A percentile compares a stretch with the other conserved stretches of the same genome.
phyloP scores from a whole-genome alignment of 2,888 invertebrate genomes.

The Lycophotia porphyrea region DNA sequence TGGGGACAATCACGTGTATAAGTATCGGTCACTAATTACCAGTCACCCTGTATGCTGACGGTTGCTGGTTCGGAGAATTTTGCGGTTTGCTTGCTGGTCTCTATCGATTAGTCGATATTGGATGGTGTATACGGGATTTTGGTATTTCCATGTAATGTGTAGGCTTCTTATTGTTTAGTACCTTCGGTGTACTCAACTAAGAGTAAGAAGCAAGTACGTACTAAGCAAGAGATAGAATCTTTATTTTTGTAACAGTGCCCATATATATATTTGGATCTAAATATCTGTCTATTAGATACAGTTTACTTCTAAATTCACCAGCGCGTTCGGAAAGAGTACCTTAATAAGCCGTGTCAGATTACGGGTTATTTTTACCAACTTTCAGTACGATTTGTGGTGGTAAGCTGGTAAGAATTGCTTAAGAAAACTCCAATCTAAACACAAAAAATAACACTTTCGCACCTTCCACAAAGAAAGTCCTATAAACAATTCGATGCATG shows the following conservation, averaged over 20 bases:
- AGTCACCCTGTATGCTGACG: too few relatives aligned
- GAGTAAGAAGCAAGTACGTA: too few relatives aligned
- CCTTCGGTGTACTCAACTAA: too few relatives aligned
- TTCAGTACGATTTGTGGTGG: background rate
- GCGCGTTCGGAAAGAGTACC: background rate
- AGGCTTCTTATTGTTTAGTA: too few relatives aligned
- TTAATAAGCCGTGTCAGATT: background rate
- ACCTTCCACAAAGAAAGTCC: conserved; percentile 1
- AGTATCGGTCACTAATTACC: too few relatives aligned
- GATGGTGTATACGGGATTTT: background rate
- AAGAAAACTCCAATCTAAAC: background rate
- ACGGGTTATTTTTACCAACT: background rate
- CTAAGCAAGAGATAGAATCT: background rate
- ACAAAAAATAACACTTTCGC: conserved; percentile 10
- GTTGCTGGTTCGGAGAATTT: background rate
- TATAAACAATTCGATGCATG: conserved; percentile 53
- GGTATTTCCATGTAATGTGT: background rate
- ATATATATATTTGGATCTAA: background rate
- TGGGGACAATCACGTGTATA: too few relatives aligned
- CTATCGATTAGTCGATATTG: too few relatives aligned
- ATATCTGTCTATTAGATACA: background rate
- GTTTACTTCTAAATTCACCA: background rate
- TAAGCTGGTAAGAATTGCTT: background rate
- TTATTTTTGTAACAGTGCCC: background rate
- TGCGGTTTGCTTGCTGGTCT: background rate